A percentile compares a stretch with the other conserved stretches of the same genome.
Conservation (phyloP, 2,888 invertebrate species). For the Drosophila suboccidentalis region DNA sequence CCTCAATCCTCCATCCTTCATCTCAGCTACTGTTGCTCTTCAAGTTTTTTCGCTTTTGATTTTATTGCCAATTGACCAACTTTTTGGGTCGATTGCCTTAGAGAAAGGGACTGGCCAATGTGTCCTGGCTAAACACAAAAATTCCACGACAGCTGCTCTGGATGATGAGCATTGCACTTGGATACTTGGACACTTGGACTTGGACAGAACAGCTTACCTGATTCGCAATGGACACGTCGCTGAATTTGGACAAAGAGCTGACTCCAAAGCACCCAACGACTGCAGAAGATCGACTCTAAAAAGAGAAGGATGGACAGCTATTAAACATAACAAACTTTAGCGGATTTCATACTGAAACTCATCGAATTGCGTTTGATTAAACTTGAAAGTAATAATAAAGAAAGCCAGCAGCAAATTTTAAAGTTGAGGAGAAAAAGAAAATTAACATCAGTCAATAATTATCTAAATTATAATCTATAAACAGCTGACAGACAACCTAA, state of each 20-base stretch:
- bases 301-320: slow-evolving; percentile 16
- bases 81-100: slow-evolving; percentile 68
- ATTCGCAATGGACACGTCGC: slow-evolving; percentile 61
- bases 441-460: too few species aligned
- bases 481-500: too few species aligned
- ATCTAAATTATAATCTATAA: too few species aligned
- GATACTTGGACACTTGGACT: neutral
- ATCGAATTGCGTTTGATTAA: slow-evolving; percentile 31
- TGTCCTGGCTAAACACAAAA: slow-evolving; percentile 30
- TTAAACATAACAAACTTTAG: slow-evolving; percentile 54
- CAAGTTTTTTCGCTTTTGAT: slow-evolving; percentile 75
- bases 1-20: slow-evolving; percentile 21
- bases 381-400: neutral
- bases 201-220: slow-evolving; percentile 53
- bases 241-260: slow-evolving; percentile 13
- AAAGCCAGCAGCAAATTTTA: too few species aligned
- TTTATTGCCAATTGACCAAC: slow-evolving; percentile 82
- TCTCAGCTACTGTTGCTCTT: slow-evolving; percentile 60
- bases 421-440: too few species aligned
- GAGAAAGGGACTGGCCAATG: slow-evolving; percentile 5
- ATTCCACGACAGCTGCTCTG: slow-evolving; percentile 62
- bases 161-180: slow-evolving; percentile 60
- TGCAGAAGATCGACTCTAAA: slow-evolving; percentile 26
- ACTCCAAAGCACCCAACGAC: slow-evolving; percentile 1
- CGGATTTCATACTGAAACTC: slow-evolving; percentile 25